These are phyloP conservation scores for Nebria ingens DNA, from an alignment of 1,140 invertebrate genomes.

Conservation along the genomic window DNA sequence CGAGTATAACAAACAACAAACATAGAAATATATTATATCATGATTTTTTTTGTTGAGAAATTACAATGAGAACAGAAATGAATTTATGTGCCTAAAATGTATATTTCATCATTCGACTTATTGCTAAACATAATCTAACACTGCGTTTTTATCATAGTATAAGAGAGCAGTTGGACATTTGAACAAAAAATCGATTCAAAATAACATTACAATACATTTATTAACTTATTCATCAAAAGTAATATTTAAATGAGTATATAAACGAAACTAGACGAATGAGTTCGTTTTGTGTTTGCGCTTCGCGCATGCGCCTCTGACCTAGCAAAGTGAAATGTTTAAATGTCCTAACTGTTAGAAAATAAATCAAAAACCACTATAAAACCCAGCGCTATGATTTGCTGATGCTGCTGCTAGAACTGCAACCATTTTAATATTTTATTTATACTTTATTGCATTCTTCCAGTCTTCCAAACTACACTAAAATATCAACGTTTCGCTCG, in stretches of 20 bases:
- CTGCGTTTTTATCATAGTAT: constrained; percentile 3
- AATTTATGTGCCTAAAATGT: background rate
- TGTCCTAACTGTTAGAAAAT: background rate
- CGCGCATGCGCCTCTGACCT: too few species aligned
- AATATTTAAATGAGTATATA: too few species aligned
- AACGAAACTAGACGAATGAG: too few species aligned
- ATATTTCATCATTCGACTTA: constrained; percentile 3
- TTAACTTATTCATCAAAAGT: background rate
- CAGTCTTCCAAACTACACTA: constrained; percentile 10
- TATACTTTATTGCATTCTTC: constrained; percentile 15
- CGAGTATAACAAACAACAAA: background rate
- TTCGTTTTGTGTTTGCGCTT: too few species aligned
- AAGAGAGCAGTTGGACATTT: background rate
- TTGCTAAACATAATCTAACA: constrained; percentile 8
- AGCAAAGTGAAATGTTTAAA: too few species aligned
- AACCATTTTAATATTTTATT: background rate
- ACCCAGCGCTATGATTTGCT: constrained; percentile 1
- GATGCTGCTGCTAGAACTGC: background rate
- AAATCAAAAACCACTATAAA: background rate
- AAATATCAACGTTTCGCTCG: constrained; percentile 10
- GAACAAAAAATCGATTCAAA: background rate
- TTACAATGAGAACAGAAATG: constrained; percentile 1
- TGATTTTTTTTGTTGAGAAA: background rate
- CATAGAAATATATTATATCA: constrained; percentile 5
- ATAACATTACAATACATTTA: background rate